Base-by-base conservation (phyloP, 2,113 vertebrate species). In the Todiramphus saurophagus region DNA sequence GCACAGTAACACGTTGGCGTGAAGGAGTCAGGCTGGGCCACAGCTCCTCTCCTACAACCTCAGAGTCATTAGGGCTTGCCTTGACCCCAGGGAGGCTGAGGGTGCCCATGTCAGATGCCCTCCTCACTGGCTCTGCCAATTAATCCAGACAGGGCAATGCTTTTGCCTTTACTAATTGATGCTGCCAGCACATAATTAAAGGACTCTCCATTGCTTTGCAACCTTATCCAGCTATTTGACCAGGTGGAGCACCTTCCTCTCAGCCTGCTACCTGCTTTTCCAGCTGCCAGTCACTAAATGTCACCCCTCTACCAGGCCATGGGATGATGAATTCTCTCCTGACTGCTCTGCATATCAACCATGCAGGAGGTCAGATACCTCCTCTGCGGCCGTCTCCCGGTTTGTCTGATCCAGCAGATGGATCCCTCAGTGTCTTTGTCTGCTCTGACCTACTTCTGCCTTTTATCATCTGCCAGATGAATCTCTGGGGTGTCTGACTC, bases 311-410 rank as follows among this genome's bases (percentile, higher is more conserved):
- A 25, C 51, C 72, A 63, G 78, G 46, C 72, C 2, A 6, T 2
- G 3, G 66, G 44, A 10, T 30, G 70, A n/a, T 14, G 73, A n/a
- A 25, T 21, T 41, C n/a, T 58, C 27, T 85, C 56, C 27, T 4
- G 5, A 11, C 37, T 18, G 11, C 44, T 50, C 50, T 77, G 67
- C 75, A 56, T 9, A 16, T 28, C 79, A 63, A 2, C 43, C 31
- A 13, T 3, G 5, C 50, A 73, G 62, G 50, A 59, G 88, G 64
- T 72, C 94, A 70, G 48, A 39, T 41, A 56, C 58, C 35, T 44
- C 18, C 55, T 50, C 51, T 0, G 0, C 67, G 31, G 69, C 31
- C 0, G 0, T 58, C 58, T 63, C 82, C 83, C 8, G 0, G 2
- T 77, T 25, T 1, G 1, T 37, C 50, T 67, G 72, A 83, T 33